Percentiles rank a stretch among this genome's conserved stretches.
Conservation (phyloP, 2,113 vertebrate species). For the Dicerorhinus sumatrensis region DNA sequence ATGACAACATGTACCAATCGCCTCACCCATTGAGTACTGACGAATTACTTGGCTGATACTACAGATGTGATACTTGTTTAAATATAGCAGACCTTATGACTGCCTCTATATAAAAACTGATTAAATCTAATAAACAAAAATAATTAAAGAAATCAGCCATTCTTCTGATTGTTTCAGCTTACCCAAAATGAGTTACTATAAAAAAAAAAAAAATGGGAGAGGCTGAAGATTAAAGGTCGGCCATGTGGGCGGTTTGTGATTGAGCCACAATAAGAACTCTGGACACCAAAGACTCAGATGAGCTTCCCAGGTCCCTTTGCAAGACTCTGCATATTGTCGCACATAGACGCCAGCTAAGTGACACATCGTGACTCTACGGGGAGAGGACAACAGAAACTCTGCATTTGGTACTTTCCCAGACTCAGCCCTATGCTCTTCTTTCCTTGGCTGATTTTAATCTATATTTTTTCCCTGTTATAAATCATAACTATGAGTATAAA, state of each 20-base stretch:
- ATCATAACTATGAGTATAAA: not conserved
- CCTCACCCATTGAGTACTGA: not conserved
- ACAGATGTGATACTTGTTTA: not conserved
- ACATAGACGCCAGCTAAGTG: not conserved
- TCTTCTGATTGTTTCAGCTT: not conserved
- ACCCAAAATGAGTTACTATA: not conserved
- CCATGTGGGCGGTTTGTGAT: not conserved
- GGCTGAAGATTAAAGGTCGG: not conserved
- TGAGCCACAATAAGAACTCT: not conserved
- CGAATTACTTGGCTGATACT: not conserved
- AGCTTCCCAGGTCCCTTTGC: not conserved
- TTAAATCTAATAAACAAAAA: slow-evolving; percentile 34
- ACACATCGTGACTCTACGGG: not conserved
- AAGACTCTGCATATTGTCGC: not conserved
- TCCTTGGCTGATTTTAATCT: not conserved
- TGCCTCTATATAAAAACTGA: not conserved
- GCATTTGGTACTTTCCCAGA: not conserved
- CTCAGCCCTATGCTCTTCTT: not conserved
- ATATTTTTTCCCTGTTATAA: not conserved
- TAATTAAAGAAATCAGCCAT: not conserved
- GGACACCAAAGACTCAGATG: not conserved
- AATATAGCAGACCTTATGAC: not conserved
- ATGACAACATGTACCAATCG: not conserved
- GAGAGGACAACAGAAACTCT: not conserved
- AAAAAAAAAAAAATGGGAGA: not conserved